A percentile compares a stretch with the other conserved stretches of the same genome.
Evolutionary conservation across 2,888 invertebrate species (phyloP).

Genomic region (Clostera curtula): DNA sequence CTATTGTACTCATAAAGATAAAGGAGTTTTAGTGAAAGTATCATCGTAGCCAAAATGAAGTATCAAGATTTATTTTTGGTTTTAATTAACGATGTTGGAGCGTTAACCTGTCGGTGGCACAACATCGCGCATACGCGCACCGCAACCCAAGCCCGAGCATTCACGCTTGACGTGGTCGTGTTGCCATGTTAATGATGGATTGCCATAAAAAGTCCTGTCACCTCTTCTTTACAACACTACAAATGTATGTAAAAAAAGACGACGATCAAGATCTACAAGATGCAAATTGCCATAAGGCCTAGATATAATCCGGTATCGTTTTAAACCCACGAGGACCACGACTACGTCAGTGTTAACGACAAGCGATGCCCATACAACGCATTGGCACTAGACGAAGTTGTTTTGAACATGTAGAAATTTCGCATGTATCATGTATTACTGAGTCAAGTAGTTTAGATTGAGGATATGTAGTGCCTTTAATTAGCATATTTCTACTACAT

Average conservation of each 20-base stretch:
- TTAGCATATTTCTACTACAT: slow-evolving; percentile 7
- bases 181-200: slow-evolving; percentile 23
- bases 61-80: no score
- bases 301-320: slow-evolving; percentile 3
- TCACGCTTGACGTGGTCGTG: slow-evolving; percentile 66
- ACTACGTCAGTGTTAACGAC: slow-evolving; percentile 67
- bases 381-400: slow-evolving; percentile 32
- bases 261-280: no score
- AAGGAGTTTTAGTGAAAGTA: no score
- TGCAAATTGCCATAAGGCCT: no score
- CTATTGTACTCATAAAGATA: no score
- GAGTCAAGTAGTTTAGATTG: no score
- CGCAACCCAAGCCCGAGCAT: slow-evolving; percentile 73
- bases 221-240: slow-evolving; percentile 15
- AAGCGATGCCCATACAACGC: slow-evolving; percentile 72
- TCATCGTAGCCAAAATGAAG: no score
- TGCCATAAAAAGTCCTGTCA: neutral
- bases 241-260: slow-evolving; percentile 6
- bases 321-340: slow-evolving; percentile 41
- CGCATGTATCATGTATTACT: no score
- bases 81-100: slow-evolving; percentile 9
- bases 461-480: no score
- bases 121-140: slow-evolving; percentile 29
- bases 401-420: slow-evolving; percentile 14
- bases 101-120: slow-evolving; percentile 11